These are phyloP conservation scores for Amphiprion ocellaris DNA, from an alignment of 2,113 vertebrate species.

Conservation along the genomic window DNA sequence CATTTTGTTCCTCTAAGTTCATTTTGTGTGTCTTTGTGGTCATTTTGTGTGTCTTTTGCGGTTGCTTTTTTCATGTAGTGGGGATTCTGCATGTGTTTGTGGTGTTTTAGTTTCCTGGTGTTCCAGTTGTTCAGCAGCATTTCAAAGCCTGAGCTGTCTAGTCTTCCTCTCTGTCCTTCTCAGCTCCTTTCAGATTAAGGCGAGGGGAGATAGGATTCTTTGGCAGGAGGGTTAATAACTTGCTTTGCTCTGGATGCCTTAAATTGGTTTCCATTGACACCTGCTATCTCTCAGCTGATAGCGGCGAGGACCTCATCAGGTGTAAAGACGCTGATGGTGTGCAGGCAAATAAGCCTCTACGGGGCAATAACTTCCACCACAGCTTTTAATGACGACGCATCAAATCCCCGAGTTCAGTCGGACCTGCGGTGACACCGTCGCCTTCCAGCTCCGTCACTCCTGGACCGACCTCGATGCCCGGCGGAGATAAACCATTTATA, in stretches of 20 bases:
- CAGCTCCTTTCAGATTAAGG: neutral
- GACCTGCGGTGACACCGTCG: too few species aligned
- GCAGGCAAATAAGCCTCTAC: slow-evolving; percentile 33
- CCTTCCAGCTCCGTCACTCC: neutral
- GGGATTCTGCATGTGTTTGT: too few species aligned
- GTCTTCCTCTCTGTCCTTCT: slow-evolving; percentile 14
- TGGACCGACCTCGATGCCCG: slow-evolving; percentile 36
- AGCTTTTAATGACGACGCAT: slow-evolving; percentile 1
- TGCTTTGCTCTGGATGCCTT: slow-evolving; percentile 71
- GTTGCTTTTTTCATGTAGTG: too few species aligned
- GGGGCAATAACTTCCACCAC: slow-evolving; percentile 9
- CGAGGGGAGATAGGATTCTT: slow-evolving; percentile 26
- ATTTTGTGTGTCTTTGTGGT: too few species aligned
- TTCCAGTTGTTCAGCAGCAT: neutral
- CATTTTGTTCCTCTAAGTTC: too few species aligned
- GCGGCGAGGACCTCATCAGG: slow-evolving; percentile 75
- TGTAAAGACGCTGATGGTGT: slow-evolving; percentile 39
- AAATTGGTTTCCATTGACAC: slow-evolving; percentile 83
- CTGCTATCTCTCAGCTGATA: slow-evolving; percentile 77
- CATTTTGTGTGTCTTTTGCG: too few species aligned
- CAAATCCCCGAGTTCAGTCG: slow-evolving; percentile 32
- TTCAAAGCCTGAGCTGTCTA: slow-evolving; percentile 20
- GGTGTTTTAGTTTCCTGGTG: too few species aligned
- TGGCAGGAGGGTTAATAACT: slow-evolving; percentile 79
- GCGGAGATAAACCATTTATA: slow-evolving; percentile 39